Evolutionary conservation across 2,113 vertebrate genomes (phyloP).

Genomic region (Varanus komodoensis): DNA sequence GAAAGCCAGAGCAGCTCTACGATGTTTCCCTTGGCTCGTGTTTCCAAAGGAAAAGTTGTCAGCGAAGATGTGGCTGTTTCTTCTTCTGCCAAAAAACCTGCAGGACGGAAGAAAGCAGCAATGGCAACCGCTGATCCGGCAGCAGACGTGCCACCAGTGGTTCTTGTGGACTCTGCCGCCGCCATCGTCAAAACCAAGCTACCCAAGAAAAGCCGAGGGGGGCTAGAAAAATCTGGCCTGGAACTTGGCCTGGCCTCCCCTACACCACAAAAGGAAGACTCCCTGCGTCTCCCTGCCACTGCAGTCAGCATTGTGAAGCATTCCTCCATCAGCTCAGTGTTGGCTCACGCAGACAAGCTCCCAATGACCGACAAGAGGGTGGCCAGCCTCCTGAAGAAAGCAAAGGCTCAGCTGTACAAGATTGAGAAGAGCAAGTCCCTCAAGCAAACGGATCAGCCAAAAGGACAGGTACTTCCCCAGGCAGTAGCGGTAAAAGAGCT

Average conservation of each 20-base stretch:
- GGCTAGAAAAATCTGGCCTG: slow-evolving; percentile 76
- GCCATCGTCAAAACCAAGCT: slow-evolving; percentile 86
- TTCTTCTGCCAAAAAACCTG: slow-evolving; percentile 78
- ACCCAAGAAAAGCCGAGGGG: slow-evolving; percentile 88
- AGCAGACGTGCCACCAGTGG: slow-evolving; percentile 73
- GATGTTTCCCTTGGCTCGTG: slow-evolving; percentile 77
- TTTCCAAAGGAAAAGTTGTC: slow-evolving; percentile 76
- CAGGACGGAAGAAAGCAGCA: slow-evolving; percentile 85
- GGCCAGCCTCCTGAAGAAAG: slow-evolving; percentile 92
- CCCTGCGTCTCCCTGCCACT: slow-evolving; percentile 76
- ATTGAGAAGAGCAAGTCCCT: slow-evolving; percentile 96
- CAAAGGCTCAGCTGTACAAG: slow-evolving; percentile 94
- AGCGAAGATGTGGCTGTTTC: slow-evolving; percentile 74
- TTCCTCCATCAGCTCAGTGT: slow-evolving; percentile 89
- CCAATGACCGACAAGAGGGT: slow-evolving; percentile 93
- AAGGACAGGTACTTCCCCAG: slow-evolving; percentile 88
- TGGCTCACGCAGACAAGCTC: slow-evolving; percentile 93
- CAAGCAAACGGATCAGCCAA: slow-evolving; percentile 91
- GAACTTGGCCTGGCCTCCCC: slow-evolving; percentile 76
- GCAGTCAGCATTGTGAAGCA: slow-evolving; percentile 80
- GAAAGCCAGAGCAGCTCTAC: slow-evolving; percentile 76
- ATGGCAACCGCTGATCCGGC: slow-evolving; percentile 74
- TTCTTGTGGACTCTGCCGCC: slow-evolving; percentile 76
- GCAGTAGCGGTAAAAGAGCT: too few relatives aligned
- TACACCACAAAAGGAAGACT: slow-evolving; percentile 82